Percentiles rank a stretch among this genome's conserved stretches.
Conservation (phyloP, 2,113 vertebrate species). For the Galeopterus variegatus region DNA sequence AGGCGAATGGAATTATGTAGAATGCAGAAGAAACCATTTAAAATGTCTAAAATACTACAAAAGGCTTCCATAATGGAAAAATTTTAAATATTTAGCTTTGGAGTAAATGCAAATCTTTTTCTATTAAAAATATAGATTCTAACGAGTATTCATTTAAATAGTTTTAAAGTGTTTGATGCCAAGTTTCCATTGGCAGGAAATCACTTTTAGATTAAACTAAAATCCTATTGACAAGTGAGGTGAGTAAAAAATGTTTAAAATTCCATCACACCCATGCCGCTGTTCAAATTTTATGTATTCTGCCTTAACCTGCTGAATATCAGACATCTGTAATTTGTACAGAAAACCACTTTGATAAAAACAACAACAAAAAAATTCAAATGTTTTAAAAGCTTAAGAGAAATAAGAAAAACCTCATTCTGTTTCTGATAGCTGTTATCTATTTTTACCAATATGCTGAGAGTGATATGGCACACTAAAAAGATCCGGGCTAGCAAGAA, state of each 20-base stretch:
- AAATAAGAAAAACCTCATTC: background rate
- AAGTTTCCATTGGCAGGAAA: background rate
- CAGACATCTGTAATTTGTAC: background rate
- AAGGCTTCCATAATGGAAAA: background rate
- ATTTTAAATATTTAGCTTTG: background rate
- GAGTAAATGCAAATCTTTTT: slow-evolving; percentile 13
- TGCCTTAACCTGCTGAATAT: background rate
- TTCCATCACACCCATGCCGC: background rate
- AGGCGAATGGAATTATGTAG: background rate
- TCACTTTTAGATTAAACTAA: background rate
- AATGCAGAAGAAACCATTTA: background rate
- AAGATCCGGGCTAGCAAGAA: background rate
- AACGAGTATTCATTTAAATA: background rate
- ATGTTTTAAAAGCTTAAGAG: background rate
- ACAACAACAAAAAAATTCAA: slow-evolving; percentile 8
- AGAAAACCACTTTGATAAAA: slow-evolving; percentile 12
- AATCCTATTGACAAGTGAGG: background rate
- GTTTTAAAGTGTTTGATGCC: background rate
- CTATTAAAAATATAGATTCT: slow-evolving; percentile 7
- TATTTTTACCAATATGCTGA: background rate
- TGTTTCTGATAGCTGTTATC: background rate
- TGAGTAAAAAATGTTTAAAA: background rate
- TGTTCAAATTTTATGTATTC: background rate
- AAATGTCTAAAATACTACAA: background rate
- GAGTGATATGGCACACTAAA: background rate